Evolutionary conservation across 2,888 invertebrate genomes (phyloP).

Genomic region (Lutraria lutraria): DNA sequence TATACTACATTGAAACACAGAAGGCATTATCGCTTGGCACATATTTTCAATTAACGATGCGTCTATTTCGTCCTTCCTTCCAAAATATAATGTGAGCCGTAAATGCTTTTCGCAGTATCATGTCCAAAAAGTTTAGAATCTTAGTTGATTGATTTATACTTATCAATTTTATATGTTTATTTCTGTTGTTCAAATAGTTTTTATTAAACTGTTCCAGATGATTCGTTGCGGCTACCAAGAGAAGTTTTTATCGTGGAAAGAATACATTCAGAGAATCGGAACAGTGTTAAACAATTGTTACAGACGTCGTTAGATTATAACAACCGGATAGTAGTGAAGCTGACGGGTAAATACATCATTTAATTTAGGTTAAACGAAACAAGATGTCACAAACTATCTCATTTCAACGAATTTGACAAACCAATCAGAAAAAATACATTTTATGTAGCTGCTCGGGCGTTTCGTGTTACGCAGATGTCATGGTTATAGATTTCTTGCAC

Average conservation of each 20-base stretch:
- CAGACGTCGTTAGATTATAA: not conserved
- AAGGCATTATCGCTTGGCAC: too few species aligned
- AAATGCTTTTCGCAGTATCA: too few species aligned
- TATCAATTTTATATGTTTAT: too few species aligned
- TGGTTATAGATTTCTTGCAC: not conserved
- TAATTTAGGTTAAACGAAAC: not conserved
- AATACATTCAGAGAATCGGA: not conserved
- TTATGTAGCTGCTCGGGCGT: not conserved
- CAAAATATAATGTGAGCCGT: too few species aligned
- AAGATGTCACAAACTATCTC: not conserved
- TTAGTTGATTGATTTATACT: too few species aligned
- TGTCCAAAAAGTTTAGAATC: too few species aligned
- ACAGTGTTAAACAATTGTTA: not conserved
- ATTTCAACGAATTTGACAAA: not conserved
- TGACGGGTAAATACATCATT: not conserved
- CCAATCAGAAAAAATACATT: not conserved
- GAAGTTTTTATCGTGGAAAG: conserved; percentile 4
- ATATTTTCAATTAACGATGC: too few species aligned
- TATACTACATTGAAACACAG: too few species aligned
- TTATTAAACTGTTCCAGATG: not conserved
- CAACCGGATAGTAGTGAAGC: not conserved
- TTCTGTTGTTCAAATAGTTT: not conserved
- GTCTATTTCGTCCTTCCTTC: too few species aligned
- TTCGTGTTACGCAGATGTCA: not conserved
- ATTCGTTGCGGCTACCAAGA: not conserved